Conservation (phyloP, 2,888 invertebrate genomes). For the Brachylomia viminalis region DNA sequence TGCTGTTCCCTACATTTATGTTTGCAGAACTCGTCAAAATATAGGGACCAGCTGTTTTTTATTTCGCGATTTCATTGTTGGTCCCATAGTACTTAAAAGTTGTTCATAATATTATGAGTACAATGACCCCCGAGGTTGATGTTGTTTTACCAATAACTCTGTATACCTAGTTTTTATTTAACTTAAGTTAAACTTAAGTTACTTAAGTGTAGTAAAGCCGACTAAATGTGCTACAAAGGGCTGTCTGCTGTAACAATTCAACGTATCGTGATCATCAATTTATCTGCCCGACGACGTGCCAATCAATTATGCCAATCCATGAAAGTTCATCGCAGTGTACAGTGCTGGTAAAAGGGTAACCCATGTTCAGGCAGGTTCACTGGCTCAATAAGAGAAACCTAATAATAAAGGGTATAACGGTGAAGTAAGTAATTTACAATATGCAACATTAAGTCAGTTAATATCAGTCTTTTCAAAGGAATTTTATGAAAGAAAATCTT, state of each 20-base stretch:
- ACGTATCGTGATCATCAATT: slow-evolving; percentile 11
- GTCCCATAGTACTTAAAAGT: no score
- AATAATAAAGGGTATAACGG: background rate
- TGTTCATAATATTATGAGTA: no score
- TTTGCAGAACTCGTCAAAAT: no score
- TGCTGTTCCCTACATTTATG: no score
- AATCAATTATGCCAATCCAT: slow-evolving; percentile 12
- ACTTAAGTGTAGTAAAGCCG: background rate
- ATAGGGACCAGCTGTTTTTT: no score
- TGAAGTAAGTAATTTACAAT: background rate
- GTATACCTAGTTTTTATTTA: background rate
- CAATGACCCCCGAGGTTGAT: no score
- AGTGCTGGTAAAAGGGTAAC: background rate
- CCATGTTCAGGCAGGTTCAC: background rate
- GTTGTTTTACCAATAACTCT: no score
- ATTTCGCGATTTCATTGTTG: no score
- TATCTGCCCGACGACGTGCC: slow-evolving; percentile 13
- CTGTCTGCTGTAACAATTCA: background rate
- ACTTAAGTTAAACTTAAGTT: no score
- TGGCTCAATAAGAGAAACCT: background rate
- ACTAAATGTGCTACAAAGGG: background rate
- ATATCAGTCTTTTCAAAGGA: background rate
- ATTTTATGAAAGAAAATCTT: background rate
- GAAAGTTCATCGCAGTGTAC: background rate
- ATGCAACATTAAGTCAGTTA: background rate